Evolutionary conservation across 2,888 invertebrate species (phyloP).

Genomic region (Timema podura): DNA sequence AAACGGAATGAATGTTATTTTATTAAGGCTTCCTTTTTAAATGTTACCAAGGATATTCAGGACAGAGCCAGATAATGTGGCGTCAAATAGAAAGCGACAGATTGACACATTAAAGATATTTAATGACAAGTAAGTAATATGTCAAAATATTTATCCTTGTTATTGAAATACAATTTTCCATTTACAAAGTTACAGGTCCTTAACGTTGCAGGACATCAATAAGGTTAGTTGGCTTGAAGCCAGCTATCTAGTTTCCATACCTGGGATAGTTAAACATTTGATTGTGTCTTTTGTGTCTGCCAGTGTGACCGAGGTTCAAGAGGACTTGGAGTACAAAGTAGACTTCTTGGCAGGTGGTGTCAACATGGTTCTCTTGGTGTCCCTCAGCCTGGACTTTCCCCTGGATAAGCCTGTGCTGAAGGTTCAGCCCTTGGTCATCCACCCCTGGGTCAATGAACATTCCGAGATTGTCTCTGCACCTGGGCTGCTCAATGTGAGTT

Average conservation of each 20-base stretch:
- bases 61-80: slow-evolving; percentile 37
- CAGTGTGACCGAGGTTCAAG: slow-evolving; percentile 66
- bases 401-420: slow-evolving; percentile 67
- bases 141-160: background rate
- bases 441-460: slow-evolving; percentile 67
- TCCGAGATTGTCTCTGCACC: slow-evolving; percentile 68
- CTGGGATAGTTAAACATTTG: background rate
- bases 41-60: slow-evolving; percentile 57
- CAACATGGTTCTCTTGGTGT: slow-evolving; percentile 62
- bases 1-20: no score
- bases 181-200: background rate
- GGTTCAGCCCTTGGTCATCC: slow-evolving; percentile 61
- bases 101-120: slow-evolving; percentile 79
- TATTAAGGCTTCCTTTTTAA: no score
- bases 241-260: background rate
- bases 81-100: slow-evolving; percentile 49
- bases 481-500: slow-evolving; percentile 64
- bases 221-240: background rate
- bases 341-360: slow-evolving; percentile 62
- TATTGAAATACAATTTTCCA: background rate
- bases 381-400: slow-evolving; percentile 67
- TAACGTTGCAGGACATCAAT: background rate
- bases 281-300: slow-evolving; percentile 31
- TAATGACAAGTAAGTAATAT: slow-evolving; percentile 64
- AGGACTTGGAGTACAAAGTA: slow-evolving; percentile 68